Conservation (phyloP, 2,113 vertebrate species). For the Ceuthmochares aereus region DNA sequence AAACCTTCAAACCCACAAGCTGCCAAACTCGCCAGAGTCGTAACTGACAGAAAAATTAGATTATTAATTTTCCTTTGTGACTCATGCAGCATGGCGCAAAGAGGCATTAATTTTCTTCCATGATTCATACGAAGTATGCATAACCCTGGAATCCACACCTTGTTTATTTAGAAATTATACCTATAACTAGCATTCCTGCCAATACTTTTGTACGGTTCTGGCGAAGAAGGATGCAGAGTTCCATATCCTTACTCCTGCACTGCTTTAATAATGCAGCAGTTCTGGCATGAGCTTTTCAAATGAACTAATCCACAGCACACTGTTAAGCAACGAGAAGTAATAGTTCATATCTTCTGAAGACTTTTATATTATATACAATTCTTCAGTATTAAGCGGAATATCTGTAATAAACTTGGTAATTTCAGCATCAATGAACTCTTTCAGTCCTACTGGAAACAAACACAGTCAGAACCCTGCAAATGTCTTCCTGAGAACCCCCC, state of each 20-base stretch:
- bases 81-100: background rate
- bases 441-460: background rate
- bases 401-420: background rate
- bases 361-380: background rate
- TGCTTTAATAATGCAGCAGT: background rate
- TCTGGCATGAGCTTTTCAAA: background rate
- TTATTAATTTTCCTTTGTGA: slow-evolving; percentile 14
- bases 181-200: background rate
- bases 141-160: background rate
- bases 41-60: background rate
- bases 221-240: background rate
- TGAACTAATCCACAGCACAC: background rate
- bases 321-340: background rate
- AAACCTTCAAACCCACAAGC: background rate
- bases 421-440: slow-evolving; percentile 35
- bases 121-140: background rate
- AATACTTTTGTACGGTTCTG: background rate
- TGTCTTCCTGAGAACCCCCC: background rate
- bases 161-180: background rate
- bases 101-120: background rate
- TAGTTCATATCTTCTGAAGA: background rate
- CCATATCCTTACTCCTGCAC: background rate
- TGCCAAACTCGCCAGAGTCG: background rate
- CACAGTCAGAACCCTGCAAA: background rate
- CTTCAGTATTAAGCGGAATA: slow-evolving; percentile 14